phyloP scores from a whole-genome alignment of 2,888 invertebrate genomes.

The Matsumyia berberina region DNA sequence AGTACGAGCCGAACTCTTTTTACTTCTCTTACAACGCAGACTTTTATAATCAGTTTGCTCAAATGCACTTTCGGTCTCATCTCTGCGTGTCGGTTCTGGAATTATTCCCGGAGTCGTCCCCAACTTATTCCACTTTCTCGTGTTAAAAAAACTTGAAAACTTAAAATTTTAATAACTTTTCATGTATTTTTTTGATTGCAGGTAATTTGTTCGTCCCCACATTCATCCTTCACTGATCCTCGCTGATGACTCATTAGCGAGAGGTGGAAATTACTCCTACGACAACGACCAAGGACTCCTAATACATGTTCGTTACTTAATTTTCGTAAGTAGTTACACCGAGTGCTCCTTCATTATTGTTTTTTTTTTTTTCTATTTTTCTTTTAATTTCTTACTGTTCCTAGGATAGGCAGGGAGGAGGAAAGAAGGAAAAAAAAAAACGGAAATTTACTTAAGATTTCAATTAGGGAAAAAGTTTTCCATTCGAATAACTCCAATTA shows the following conservation, averaged over 20 bases:
- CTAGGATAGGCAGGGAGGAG: background rate
- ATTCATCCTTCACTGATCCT: conserved; percentile 1
- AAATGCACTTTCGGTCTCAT: no score
- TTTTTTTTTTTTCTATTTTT: conserved; percentile 19
- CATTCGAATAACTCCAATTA: conserved; percentile 71
- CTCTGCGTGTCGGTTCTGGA: no score
- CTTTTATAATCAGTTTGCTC: no score
- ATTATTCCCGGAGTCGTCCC: no score
- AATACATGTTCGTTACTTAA: conserved; percentile 36
- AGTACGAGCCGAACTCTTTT: no score
- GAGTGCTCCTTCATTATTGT: conserved; percentile 16
- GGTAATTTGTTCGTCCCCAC: conserved; percentile 60
- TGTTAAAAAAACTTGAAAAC: background rate
- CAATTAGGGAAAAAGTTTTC: conserved; percentile 72
- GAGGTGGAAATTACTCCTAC: conserved; percentile 52
- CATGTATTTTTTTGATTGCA: conserved; percentile 49
- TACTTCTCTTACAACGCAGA: no score
- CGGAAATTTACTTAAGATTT: conserved; percentile 59
- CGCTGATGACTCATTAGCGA: conserved; percentile 59
- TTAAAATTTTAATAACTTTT: background rate
- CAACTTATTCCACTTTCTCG: background rate
- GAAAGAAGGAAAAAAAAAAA: background rate
- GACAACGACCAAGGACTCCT: conserved; percentile 32
- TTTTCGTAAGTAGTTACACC: conserved; percentile 53
- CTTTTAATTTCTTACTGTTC: background rate